Conservation (phyloP, 2,113 vertebrate species). For the Hymenochirus boettgeri region DNA sequence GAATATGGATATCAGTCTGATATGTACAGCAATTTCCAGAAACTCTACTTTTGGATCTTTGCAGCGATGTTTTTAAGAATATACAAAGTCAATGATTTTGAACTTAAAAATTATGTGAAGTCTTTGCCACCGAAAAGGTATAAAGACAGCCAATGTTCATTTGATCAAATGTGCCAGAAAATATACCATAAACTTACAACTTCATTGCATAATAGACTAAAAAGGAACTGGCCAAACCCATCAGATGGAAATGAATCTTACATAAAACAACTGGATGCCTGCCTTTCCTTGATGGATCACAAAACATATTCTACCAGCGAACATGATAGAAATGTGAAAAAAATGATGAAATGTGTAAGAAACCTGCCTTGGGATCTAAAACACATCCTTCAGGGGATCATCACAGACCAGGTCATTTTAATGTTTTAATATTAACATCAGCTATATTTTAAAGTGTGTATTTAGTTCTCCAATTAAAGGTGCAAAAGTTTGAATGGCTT, state of each 20-base stretch:
- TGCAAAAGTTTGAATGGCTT: too few relatives aligned
- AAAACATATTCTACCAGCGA: constrained; percentile 3
- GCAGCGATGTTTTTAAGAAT: constrained; percentile 29
- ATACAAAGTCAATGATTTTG: constrained; percentile 17
- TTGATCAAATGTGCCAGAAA: constrained; percentile 17
- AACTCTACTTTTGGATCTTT: constrained; percentile 41
- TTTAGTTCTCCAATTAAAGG: too few relatives aligned
- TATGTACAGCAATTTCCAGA: constrained; percentile 8
- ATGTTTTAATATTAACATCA: too few relatives aligned
- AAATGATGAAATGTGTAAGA: constrained; percentile 20
- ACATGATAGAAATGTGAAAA: background rate
- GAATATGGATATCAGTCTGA: constrained; percentile 8
- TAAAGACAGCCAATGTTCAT: background rate
- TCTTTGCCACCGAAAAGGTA: constrained; percentile 2
- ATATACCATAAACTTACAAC: constrained; percentile 19
- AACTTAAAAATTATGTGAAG: constrained; percentile 23
- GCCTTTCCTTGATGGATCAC: constrained; percentile 11
- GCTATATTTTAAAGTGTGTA: too few relatives aligned
- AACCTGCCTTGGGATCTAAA: constrained; percentile 31
- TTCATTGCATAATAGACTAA: constrained; percentile 25
- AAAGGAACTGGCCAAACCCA: constrained; percentile 1
- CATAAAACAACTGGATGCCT: constrained; percentile 20
- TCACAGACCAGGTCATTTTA: constrained; percentile 38
- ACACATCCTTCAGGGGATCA: constrained; percentile 28
- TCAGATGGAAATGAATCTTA: constrained; percentile 1